Evolutionary conservation across 2,888 invertebrate species (phyloP), one percentile per base, ranked within the genome.

Genomic region (Dryococelus australis): DNA sequence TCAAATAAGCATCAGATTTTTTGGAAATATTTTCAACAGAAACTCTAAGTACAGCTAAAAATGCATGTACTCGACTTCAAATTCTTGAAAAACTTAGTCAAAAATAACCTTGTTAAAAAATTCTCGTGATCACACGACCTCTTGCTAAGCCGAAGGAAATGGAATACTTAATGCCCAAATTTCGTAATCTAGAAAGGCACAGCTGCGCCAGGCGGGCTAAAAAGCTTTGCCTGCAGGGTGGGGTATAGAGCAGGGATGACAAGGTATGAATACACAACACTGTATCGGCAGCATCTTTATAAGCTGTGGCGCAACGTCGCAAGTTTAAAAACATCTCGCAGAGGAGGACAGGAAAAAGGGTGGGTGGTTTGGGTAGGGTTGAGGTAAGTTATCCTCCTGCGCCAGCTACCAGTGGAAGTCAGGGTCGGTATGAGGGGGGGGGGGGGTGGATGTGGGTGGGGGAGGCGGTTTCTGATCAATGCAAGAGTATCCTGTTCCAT

Each of bases 231-330:
- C 24, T n/a, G 65, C n/a, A 65, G 65, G 65, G n/a, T 10, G 24
- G 24, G 65, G 65, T n/a, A n/a, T n/a, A n/a, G 65, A 20, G 65
- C 24, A n/a, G 65, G 24, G 65, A 65, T 65, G 65, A 65, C 65
- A 65, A 65, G 65, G 65, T n/a, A 65, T 65, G 65, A 65, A 65
- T 65, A 65, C 65, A 65, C 65, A 65, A 65, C 65, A 65, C 65
- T n/a, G 65, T n/a, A 65, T 65, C 65, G 65, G 65, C 65, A 65
- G 65, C 65, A 65, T 65, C 65, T 65, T n/a, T 65, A 65, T 65
- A 20, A 65, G 65, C 65, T 20, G 20, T 20, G 65, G 24, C 65
- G 65, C 20, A 0, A 65, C 24, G 20, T 65, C n/a, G n/a, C 65
- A 47, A 6, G 47, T 47, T 47, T 47, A 65, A 65, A 65, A 65